Conservation (phyloP, 2,113 vertebrate genomes). For the Bostrychus sinensis region DNA sequence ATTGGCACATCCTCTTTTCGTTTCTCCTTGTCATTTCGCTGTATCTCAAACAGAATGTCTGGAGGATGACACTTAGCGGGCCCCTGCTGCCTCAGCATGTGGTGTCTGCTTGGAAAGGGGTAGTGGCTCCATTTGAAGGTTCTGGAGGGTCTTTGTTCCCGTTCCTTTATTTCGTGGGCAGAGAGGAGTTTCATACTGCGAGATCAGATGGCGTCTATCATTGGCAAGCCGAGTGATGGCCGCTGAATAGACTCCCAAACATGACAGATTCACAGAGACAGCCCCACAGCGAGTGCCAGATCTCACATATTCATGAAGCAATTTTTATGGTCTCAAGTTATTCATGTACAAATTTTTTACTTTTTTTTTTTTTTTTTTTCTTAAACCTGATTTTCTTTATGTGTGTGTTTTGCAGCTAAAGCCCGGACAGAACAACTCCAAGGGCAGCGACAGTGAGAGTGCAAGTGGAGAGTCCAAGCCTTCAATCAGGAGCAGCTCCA, state of each 20-base stretch:
- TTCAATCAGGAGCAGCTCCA: conserved; percentile 89
- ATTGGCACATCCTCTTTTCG: conserved; percentile 57
- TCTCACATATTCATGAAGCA: conserved; percentile 65
- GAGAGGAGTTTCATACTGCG: conserved; percentile 65
- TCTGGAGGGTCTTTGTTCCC: conserved; percentile 66
- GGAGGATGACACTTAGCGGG: conserved; percentile 78
- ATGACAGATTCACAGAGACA: conserved; percentile 66
- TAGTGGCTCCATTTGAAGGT: conserved; percentile 71
- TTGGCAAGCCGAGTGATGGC: conserved; percentile 64
- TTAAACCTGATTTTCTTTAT: conserved; percentile 49
- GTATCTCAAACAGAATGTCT: conserved; percentile 66
- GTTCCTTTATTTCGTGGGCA: conserved; percentile 54
- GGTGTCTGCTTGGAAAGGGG: conserved; percentile 71
- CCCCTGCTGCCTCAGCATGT: conserved; percentile 72
- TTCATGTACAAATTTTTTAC: conserved; percentile 25
- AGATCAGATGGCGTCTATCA: conserved; percentile 73
- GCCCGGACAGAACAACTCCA: conserved; percentile 89
- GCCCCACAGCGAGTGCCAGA: conserved; percentile 56
- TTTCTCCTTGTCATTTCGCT: conserved; percentile 57
- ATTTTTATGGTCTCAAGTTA: conserved; percentile 34
- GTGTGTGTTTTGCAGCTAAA: conserved; percentile 84
- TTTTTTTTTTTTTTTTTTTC: conserved; percentile 34
- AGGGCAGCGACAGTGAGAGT: conserved; percentile 92
- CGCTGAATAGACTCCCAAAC: conserved; percentile 59
- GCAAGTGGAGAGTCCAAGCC: conserved; percentile 88